Conservation (phyloP, 2,113 vertebrate genomes). For the Gallinago paraguaiae region DNA sequence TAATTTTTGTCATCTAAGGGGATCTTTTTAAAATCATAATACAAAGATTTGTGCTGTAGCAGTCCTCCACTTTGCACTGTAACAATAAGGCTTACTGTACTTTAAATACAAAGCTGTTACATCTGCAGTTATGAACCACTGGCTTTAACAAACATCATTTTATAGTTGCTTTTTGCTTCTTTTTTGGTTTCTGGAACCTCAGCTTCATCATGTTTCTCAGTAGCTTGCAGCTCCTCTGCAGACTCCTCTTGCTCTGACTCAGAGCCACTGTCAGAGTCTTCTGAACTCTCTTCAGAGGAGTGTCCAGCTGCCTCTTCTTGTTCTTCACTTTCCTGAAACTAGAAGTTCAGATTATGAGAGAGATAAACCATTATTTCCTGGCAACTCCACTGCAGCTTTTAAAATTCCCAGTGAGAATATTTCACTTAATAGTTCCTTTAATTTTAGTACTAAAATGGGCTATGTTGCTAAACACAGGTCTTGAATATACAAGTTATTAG, state of each 20-base stretch:
- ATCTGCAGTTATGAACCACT: constrained; percentile 78
- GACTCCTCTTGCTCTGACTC: constrained; percentile 78
- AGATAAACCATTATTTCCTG: neutral
- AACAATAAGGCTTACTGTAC: constrained; percentile 81
- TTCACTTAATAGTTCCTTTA: neutral
- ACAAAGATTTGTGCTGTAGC: constrained; percentile 83
- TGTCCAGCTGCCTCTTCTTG: constrained; percentile 60
- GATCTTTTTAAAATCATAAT: constrained; percentile 82
- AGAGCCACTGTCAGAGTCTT: constrained; percentile 75
- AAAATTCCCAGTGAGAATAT: neutral
- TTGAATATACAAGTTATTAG: neutral
- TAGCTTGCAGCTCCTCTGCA: constrained; percentile 69
- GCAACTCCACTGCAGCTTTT: neutral
- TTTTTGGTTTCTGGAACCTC: constrained; percentile 75
- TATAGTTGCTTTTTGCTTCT: constrained; percentile 82
- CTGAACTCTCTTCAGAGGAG: constrained; percentile 76
- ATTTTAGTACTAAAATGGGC: neutral
- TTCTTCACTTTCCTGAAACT: constrained; percentile 76
- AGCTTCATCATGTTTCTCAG: constrained; percentile 71
- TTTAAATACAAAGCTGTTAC: constrained; percentile 75
- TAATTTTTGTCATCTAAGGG: constrained; percentile 77
- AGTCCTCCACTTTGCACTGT: constrained; percentile 82
- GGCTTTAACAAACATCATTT: constrained; percentile 88
- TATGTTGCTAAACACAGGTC: neutral
- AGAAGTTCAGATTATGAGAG: constrained; percentile 28